Evolutionary conservation across 2,888 invertebrate genomes (phyloP).

Genomic region (Germaria angustata): DNA sequence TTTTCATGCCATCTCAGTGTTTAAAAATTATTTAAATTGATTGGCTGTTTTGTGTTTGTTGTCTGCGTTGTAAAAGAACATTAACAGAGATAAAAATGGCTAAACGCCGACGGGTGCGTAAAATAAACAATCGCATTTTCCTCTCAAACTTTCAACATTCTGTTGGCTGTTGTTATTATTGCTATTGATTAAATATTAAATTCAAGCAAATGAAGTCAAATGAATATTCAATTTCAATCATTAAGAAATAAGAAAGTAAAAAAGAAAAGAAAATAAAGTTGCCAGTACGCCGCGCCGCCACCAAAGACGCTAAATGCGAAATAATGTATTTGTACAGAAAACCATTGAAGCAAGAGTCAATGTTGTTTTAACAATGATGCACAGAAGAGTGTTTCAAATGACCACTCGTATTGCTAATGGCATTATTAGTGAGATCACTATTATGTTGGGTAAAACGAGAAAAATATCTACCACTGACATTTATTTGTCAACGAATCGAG

Average conservation of each 20-base stretch:
- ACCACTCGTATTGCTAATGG: slow-evolving; percentile 16
- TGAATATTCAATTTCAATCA: slow-evolving; percentile 36
- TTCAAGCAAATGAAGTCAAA: slow-evolving; percentile 44
- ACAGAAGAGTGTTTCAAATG: background rate
- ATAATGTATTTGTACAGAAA: slow-evolving; percentile 71
- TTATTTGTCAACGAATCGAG: slow-evolving; percentile 23
- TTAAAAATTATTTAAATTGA: slow-evolving; percentile 54
- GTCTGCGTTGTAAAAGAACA: slow-evolving; percentile 20
- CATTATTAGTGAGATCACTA: slow-evolving; percentile 6
- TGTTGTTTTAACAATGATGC: slow-evolving; percentile 48
- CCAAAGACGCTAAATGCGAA: slow-evolving; percentile 70
- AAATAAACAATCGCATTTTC: slow-evolving; percentile 72
- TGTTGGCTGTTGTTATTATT: slow-evolving; percentile 37
- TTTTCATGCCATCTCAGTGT: slow-evolving; percentile 29
- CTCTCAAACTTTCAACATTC: background rate
- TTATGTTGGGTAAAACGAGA: background rate
- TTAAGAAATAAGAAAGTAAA: background rate
- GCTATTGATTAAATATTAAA: slow-evolving; percentile 68
- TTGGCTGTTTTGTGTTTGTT: slow-evolving; percentile 33
- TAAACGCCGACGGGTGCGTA: slow-evolving; percentile 77
- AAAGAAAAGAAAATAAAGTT: slow-evolving; percentile 9
- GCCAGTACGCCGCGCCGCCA: slow-evolving; percentile 13
- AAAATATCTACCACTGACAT: background rate
- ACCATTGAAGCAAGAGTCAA: slow-evolving; percentile 39
- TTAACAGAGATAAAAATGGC: slow-evolving; percentile 36